These are phyloP conservation scores for Fratercula arctica DNA, from an alignment of 2,797 vertebrate genomes.

Conservation along the genomic window DNA sequence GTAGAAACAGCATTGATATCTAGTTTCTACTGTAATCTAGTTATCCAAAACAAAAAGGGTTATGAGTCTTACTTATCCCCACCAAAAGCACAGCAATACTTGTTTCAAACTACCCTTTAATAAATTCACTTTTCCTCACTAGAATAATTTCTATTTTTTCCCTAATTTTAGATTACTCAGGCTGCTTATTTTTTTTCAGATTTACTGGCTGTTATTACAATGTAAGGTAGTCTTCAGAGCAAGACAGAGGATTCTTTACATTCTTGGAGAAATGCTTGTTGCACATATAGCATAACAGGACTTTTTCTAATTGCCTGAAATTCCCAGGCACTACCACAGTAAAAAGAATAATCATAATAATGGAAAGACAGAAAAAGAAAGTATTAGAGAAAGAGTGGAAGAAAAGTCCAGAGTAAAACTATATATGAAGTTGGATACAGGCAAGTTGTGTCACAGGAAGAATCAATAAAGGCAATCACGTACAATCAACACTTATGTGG, in stretches of 20 bases:
- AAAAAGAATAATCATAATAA: background rate
- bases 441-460: conserved; percentile 65
- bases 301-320: background rate
- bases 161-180: background rate
- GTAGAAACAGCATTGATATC: background rate
- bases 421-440: conserved; percentile 44
- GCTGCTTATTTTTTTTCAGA: background rate
- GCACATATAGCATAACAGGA: background rate
- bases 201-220: background rate
- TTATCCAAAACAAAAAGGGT: background rate
- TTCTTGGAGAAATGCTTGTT: background rate
- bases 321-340: background rate
- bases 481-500: conserved; percentile 78
- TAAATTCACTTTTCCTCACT: background rate
- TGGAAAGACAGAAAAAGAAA: background rate
- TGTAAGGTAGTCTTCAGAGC: background rate
- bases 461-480: conserved; percentile 81
- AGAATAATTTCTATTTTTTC: background rate
- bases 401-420: conserved; percentile 46
- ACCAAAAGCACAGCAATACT: background rate
- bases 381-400: background rate
- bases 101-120: background rate
- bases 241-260: background rate
- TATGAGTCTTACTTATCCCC: background rate
- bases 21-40: background rate